Base-by-base conservation (phyloP, 2,797 vertebrate genomes). In the Iguana delicatissima region DNA sequence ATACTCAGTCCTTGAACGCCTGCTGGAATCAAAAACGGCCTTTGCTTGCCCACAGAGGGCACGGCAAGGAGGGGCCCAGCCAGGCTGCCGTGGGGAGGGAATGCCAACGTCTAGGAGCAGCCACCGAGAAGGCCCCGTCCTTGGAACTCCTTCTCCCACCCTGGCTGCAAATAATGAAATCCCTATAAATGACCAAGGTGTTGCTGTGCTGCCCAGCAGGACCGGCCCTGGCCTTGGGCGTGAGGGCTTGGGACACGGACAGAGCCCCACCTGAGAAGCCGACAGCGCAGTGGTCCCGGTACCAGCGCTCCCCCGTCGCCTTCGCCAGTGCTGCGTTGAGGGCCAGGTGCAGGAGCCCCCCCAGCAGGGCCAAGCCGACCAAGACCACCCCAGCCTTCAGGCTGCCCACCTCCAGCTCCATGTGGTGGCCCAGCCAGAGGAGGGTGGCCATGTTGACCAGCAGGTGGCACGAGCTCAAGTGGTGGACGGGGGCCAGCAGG, bases 211-310 rank as follows among this genome's bases (percentile, higher is more conserved):
- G 24, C 52, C 4, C 10, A 14, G 16, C 16, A 26, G 32, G 14
- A 8, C 14, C 8, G 3, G 6, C 29, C 26, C 42, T 32, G 1
- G 29, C 84, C 42, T 24, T 12, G 26, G 14, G 0, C 1, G 26
- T 1, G 3, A 0, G 46, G 46, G 7, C 6, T 46, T 20, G 4
- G 29, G 16, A 18, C 2, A 7, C 0, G 7, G 10, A 13, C 6
- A 55, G 22, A 6, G 55, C 35, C 52, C 0, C 86, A 93, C 92
- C 92, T 80, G 92, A 93, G 85, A 93, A 92, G 6, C 92, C 92
- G 18, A 93, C 89, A 0, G 90, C 91, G 14, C 92, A 93, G 81
- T 93, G 89, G 1, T 87, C 57, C 69, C 85, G 62, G 82, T 87
- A 93, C 29, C 67, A 73, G 1, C 0, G 8, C 1, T 79, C 38